These are phyloP conservation scores for Bambusicola thoracicus DNA, from an alignment of 2,113 vertebrate species.

Conservation along the genomic window DNA sequence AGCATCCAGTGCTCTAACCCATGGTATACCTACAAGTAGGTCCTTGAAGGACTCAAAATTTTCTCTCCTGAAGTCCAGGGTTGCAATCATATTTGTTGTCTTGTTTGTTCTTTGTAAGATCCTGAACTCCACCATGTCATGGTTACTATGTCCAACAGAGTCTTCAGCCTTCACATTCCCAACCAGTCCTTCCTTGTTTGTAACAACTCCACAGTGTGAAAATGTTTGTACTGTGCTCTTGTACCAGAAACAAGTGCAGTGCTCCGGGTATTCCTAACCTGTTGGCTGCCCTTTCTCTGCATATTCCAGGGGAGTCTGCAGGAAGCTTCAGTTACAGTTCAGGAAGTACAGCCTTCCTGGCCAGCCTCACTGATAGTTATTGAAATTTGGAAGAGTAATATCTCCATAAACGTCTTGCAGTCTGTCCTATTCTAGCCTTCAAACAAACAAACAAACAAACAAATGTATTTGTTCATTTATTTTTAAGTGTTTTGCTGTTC, in stretches of 20 bases:
- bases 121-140: too few relatives aligned
- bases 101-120: too few relatives aligned
- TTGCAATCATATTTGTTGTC: too few relatives aligned
- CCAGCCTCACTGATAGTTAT: neutral
- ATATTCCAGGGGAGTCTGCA: neutral
- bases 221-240: neutral
- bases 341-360: constrained; percentile 24
- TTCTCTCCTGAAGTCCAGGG: too few relatives aligned
- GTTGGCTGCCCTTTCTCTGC: neutral
- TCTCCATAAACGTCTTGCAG: neutral
- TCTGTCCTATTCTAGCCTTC: neutral
- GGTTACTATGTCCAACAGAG: too few relatives aligned
- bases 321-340: neutral
- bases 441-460: neutral
- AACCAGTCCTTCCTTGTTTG: too few relatives aligned
- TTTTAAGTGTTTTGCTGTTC: neutral
- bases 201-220: neutral
- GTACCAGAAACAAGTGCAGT: neutral
- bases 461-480: neutral
- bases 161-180: too few relatives aligned
- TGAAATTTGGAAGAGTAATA: neutral
- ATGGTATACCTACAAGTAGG: too few relatives aligned
- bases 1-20: too few relatives aligned
- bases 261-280: neutral
- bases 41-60: too few relatives aligned